Percentiles rank a stretch among this genome's conserved stretches.
These are phyloP conservation scores for Anarhynchus alexandrinus DNA, from an alignment of 2,113 vertebrate genomes.

Conservation along the genomic window DNA sequence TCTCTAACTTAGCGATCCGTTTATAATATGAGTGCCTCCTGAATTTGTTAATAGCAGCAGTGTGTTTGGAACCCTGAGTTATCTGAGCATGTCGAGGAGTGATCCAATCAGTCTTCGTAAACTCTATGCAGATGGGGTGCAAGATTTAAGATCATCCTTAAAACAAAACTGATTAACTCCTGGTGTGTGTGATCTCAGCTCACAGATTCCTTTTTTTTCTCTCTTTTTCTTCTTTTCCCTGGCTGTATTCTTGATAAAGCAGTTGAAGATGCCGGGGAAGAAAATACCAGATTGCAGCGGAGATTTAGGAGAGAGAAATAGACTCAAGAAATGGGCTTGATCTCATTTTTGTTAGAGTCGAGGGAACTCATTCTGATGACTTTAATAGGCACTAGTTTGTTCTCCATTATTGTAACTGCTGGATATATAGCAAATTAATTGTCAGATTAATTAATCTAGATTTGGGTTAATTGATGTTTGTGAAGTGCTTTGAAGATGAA, in stretches of 20 bases:
- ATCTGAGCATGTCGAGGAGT: neutral
- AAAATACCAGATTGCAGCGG: neutral
- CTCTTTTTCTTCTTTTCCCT: neutral
- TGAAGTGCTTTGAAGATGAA: conserved; percentile 47
- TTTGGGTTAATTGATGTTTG: conserved; percentile 44
- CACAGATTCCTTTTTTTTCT: neutral
- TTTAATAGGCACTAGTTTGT: neutral
- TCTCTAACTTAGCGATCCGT: neutral
- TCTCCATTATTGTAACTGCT: neutral
- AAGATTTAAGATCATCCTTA: neutral
- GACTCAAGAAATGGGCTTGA: neutral
- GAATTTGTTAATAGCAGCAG: neutral
- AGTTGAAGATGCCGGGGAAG: neutral
- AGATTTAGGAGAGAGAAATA: neutral
- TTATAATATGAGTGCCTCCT: neutral
- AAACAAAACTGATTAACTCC: neutral
- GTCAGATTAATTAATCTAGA: conserved; percentile 37
- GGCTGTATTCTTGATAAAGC: neutral
- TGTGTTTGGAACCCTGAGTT: neutral
- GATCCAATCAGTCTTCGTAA: neutral
- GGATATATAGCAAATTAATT: neutral
- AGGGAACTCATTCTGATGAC: neutral
- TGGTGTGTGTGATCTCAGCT: neutral
- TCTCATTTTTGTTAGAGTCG: neutral
- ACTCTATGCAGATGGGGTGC: neutral